Evolutionary conservation across 2,888 invertebrate species (phyloP), one percentile per base, ranked within the genome.

Genomic region (Stegana nigrithorax): DNA sequence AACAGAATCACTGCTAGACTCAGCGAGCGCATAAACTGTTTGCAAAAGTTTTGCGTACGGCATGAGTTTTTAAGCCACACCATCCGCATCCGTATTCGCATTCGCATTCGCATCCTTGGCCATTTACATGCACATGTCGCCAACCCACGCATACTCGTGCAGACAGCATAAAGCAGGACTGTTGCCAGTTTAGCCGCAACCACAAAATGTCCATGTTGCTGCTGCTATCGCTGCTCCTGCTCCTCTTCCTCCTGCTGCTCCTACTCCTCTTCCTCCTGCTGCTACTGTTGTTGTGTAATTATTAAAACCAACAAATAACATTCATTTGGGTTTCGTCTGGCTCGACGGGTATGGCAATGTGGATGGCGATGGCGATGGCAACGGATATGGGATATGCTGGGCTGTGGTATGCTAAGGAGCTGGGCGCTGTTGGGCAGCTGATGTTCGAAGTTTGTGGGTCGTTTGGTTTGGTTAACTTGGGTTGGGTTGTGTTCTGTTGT

Each of bases 261-360:
- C 26, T 57, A 51, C 44, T 44, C 39, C 58, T 58, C 17, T 32
- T 55, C 25, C 47, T 62, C 62, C 21, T 45, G 21, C 47, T 64
- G 57, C 21, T 36, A 62, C 63, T 65, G 55, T 56, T 60, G 69
- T 70, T 75, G 70, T 71, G 77, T 79, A 80, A 80, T 80, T 80
- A 80, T 77, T 72, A 80, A 76, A 79, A 73, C 78, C 79, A 80
- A 79, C 81, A 80, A 79, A 80, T 79, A 73, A 78, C 68, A 68
- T 70, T 74, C 67, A 60, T 73, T 74, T 67, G 74, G 75, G 62
- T 42, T 59, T 29, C n/a, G n/a, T n/a, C n/a, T n/a, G n/a, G n/a
- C n/a, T n/a, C n/a, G n/a, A n/a, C n/a, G n/a, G n/a, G n/a, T n/a
- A n/a, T n/a, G n/a, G n/a, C n/a, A n/a, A 58, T 61, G 47, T 64